phyloP scores from a whole-genome alignment of 2,113 vertebrate genomes.

The Circaetus cinerascens region DNA sequence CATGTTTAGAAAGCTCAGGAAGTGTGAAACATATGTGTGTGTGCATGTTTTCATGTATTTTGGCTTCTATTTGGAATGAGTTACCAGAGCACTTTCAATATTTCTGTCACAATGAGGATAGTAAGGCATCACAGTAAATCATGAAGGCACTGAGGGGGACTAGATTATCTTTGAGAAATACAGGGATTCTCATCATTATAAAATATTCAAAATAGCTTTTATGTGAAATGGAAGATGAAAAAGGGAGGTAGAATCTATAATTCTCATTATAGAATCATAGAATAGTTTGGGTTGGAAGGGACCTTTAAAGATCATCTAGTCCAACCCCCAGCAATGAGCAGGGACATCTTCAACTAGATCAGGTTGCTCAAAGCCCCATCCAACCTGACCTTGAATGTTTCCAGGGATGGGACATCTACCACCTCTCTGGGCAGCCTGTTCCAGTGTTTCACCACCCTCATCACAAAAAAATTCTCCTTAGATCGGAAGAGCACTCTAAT shows the following conservation, averaged over 20 bases:
- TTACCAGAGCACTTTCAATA: not conserved
- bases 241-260: not conserved
- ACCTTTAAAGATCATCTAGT: not conserved
- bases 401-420: not conserved
- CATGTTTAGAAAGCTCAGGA: not conserved
- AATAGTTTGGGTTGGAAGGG: not conserved
- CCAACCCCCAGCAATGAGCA: not conserved
- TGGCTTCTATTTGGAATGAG: not conserved
- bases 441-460: not conserved
- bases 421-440: not conserved
- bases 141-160: not conserved
- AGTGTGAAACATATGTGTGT: accelerated
- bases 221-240: not conserved
- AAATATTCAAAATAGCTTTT: not conserved
- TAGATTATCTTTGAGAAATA: not conserved
- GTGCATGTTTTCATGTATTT: not conserved
- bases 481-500: no score
- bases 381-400: not conserved
- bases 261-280: not conserved
- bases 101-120: not conserved
- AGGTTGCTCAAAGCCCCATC: not conserved
- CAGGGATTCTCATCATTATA: not conserved
- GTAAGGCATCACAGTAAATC: not conserved
- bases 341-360: not conserved
- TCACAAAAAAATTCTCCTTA: not conserved